These are phyloP conservation scores for Sterrhoptilus dennistouni DNA, from an alignment of 2,113 vertebrate genomes.

Conservation along the genomic window DNA sequence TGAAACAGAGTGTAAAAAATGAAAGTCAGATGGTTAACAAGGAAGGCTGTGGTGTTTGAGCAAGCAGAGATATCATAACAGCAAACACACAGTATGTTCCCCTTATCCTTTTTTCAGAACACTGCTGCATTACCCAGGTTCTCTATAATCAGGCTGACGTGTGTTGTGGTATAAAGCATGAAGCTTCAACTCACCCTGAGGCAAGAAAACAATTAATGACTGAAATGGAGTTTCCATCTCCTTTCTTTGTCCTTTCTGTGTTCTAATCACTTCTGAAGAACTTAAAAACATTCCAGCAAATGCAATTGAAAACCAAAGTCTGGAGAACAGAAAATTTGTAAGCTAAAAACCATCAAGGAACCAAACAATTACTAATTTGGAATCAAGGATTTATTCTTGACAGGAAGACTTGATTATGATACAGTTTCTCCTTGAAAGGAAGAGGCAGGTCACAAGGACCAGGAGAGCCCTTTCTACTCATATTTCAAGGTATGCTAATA, in stretches of 20 bases:
- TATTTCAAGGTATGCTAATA: background rate
- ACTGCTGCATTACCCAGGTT: conserved; percentile 27
- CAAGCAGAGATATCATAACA: conserved; percentile 38
- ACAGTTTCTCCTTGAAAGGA: background rate
- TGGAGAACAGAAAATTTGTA: background rate
- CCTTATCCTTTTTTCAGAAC: conserved; percentile 27
- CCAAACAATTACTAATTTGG: background rate
- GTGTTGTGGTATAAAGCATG: conserved; percentile 48
- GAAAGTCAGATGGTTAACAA: conserved; percentile 42
- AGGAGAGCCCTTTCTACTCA: background rate
- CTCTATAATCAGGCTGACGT: conserved; percentile 22
- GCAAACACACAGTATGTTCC: conserved; percentile 41
- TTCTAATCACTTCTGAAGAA: conserved; percentile 32
- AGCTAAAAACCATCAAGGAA: background rate
- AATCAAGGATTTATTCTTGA: background rate
- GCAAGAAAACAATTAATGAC: conserved; percentile 39
- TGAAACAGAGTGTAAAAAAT: conserved; percentile 1
- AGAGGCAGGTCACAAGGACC: background rate
- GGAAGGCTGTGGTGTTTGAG: conserved; percentile 10
- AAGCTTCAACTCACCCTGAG: conserved; percentile 19
- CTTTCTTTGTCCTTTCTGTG: conserved; percentile 26
- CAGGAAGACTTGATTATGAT: background rate
- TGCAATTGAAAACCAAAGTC: conserved; percentile 15
- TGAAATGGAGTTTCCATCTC: conserved; percentile 37
- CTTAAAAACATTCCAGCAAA: conserved; percentile 1